Base-by-base conservation (phyloP, 2,113 vertebrate genomes). In the Arvicanthis niloticus region DNA sequence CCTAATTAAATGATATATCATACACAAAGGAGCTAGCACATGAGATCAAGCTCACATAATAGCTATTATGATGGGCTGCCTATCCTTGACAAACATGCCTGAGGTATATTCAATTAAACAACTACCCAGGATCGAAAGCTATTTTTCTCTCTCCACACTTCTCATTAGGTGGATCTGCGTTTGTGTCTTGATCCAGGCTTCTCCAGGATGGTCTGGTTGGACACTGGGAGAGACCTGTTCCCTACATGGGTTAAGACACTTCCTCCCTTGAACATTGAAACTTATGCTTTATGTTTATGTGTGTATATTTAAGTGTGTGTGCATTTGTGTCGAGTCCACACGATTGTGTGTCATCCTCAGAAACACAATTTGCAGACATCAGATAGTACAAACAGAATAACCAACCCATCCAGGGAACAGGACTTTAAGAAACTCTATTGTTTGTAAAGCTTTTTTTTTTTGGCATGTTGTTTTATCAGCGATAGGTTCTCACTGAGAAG, bases 71-170 rank as follows among this genome's bases (percentile, higher is more conserved):
- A 62, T 80, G 67, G 10, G 24, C 11, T 89, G 62, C 8, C 51
- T 77, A 62, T 88, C 73, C 42, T 51, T 85, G 60, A 22, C 40
- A 51, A 75, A 12, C 15, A 82, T 4, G 56, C 45, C 94, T 95
- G 89, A 86, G 65, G 81, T 40, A 29, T 48, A 86, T 91, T 94
- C 93, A 91, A 80, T 34, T 88, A 77, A 86, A 68, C 53, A 86
- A 15, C 31, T 86, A 34, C 67, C 70, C 68, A 16, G 51, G 88
- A 60, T 81, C 12, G 75, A 81, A 96, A 48, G 7, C 6, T 77
- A 53, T 72, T 94, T 42, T 80, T 85, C 68, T 51, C 81, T 95
- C 80, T n/a, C 77, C 7, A 87, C 31, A 42, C 37, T 88, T 88
- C 42, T 62, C 45, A n/a, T 48, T 45, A 58, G 88, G 42, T 53